A percentile compares a stretch with the other conserved stretches of the same genome.
phyloP scores from a whole-genome alignment of 2,888 invertebrate species.

The Melanotus villosus region DNA sequence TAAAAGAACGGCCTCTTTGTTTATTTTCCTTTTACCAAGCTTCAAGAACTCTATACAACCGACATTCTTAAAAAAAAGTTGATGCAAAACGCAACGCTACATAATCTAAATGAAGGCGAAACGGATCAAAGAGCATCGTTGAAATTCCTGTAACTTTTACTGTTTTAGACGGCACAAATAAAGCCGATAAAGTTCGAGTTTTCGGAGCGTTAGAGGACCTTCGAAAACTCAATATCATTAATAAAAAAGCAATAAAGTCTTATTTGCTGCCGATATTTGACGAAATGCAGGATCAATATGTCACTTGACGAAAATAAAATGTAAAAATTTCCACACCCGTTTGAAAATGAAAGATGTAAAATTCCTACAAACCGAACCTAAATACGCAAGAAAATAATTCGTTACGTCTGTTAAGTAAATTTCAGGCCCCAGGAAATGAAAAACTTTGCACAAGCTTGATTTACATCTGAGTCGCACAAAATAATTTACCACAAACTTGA shows the following conservation, averaged over 20 bases:
- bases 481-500: too few relatives aligned
- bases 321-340: background rate
- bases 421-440: too few relatives aligned
- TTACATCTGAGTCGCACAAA: too few relatives aligned
- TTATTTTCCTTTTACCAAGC: conserved; percentile 25
- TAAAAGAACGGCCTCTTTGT: conserved; percentile 25
- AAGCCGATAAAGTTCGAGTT: conserved; percentile 10
- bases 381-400: too few relatives aligned
- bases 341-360: background rate
- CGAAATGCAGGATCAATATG: conserved; percentile 9
- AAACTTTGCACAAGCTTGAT: too few relatives aligned
- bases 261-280: conserved; percentile 18
- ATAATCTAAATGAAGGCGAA: conserved; percentile 16
- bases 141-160: conserved; percentile 22
- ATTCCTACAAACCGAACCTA: too few relatives aligned
- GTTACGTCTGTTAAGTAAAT: too few relatives aligned
- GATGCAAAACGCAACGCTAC: background rate
- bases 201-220: conserved; percentile 4
- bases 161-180: conserved; percentile 16
- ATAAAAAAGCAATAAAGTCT: conserved; percentile 35
- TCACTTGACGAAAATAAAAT: conserved; percentile 4
- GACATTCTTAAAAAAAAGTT: background rate
- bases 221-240: conserved; percentile 31
- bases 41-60: background rate
- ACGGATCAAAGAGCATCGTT: conserved; percentile 12